These are phyloP conservation scores for Aphaenogaster ashmeadi DNA, from an alignment of 1,140 invertebrate species.

Conservation along the genomic window DNA sequence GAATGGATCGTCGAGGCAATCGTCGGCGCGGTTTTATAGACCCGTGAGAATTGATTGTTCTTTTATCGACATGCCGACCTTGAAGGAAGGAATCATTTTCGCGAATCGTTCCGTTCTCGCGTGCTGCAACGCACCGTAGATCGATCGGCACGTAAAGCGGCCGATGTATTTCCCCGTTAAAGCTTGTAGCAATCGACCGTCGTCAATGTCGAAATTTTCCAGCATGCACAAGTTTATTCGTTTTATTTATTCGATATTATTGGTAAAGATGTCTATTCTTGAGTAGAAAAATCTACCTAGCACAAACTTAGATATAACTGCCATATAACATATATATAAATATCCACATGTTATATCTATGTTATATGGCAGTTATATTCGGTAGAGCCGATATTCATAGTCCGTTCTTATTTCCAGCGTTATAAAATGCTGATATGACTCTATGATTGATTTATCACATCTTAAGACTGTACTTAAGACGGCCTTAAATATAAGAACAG, in stretches of 20 bases:
- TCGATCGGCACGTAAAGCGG: constrained; percentile 3
- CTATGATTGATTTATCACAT: no score
- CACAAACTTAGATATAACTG: no score
- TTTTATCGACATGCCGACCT: constrained; percentile 50
- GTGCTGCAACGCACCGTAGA: background rate
- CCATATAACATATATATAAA: no score
- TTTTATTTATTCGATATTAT: background rate
- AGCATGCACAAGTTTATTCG: background rate
- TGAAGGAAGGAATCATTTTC: constrained; percentile 32
- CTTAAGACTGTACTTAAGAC: no score
- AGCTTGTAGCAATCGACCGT: background rate
- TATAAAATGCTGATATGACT: no score
- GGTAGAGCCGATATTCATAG: no score
- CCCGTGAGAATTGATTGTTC: constrained; percentile 45
- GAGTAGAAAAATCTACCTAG: no score
- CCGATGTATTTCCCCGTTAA: constrained; percentile 14
- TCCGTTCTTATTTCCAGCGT: no score
- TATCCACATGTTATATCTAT: no score
- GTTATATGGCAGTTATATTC: no score
- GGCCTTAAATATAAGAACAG: no score
- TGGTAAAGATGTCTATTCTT: background rate
- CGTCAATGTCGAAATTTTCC: background rate
- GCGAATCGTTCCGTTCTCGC: constrained; percentile 6
- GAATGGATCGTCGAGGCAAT: constrained; percentile 7
- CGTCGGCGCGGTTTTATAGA: constrained; percentile 7